phyloP scores from a whole-genome alignment of 2,888 invertebrate genomes.

The Ellobium chinense region DNA sequence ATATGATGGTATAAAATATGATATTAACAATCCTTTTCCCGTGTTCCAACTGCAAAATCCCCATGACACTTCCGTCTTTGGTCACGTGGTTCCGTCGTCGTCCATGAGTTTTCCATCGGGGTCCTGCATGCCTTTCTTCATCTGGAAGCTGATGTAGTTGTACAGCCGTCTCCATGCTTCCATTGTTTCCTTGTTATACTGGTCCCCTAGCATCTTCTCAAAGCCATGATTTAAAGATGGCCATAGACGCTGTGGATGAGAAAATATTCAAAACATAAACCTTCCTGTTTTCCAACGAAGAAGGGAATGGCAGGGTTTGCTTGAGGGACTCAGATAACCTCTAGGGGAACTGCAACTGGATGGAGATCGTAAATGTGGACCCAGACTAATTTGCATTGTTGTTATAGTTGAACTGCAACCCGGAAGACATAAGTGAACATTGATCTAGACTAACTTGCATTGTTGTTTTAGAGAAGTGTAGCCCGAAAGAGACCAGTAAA shows the following conservation, averaged over 20 bases:
- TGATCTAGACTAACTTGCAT: no score
- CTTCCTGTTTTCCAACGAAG: background rate
- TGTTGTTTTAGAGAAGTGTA: no score
- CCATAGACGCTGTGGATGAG: conserved; percentile 70
- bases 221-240: conserved; percentile 72
- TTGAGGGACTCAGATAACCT: no score
- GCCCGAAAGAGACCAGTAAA: no score
- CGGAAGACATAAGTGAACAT: no score
- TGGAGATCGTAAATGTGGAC: no score
- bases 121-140: conserved; percentile 73
- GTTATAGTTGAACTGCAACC: no score
- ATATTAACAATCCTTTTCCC: no score
- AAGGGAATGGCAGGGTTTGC: background rate
- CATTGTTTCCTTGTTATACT: conserved; percentile 69
- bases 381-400: no score
- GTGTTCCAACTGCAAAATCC: no score
- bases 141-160: conserved; percentile 71
- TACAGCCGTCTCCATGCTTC: conserved; percentile 74
- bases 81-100: conserved; percentile 45
- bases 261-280: background rate
- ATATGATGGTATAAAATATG: no score
- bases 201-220: conserved; percentile 62
- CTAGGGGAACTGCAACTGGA: no score
- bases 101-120: conserved; percentile 57
- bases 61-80: background rate